Base-by-base conservation (phyloP, 1,140 invertebrate species). In the Pygmarrhopalites habei region DNA sequence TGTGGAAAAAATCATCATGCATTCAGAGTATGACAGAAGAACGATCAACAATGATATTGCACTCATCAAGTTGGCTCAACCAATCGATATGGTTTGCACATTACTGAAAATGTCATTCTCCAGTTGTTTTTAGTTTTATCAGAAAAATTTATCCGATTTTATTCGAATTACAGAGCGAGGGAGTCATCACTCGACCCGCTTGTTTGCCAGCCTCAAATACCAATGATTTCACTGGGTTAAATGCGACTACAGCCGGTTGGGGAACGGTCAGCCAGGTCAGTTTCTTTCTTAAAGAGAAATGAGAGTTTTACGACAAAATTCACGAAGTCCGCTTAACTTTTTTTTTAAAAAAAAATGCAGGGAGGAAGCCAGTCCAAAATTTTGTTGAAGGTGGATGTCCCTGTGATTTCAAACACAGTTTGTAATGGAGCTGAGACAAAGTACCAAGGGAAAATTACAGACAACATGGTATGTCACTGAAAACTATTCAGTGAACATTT, bases 181-280 rank as follows among this genome's bases (percentile, higher is more conserved):
- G n/a, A n/a, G n/a, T 41, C 39, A n/a, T 41, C 10, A 41, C 39
- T 10, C 39, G 10, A n/a, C n/a, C 39, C n/a, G n/a, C n/a, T n/a
- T n/a, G n/a, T n/a, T n/a, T n/a, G n/a, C n/a, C n/a, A n/a, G 35
- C 7, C 39, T 12, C 7, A 10, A 28, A 55, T 26, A 28, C 4
- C 4, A 12, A 12, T 23, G 15, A 7, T 32, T 65, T 65, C 46
- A 25, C 29, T 23, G 57, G 57, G 26, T 25, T 60, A 32, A 4
- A 25, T 12, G 63, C 57, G 4, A 60, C 57, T 43, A 56, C 46
- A 4, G 55, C 35, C n/a, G 63, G 63, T 7, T 90, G 88, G 87
- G 88, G 88, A 21, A 78, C 80, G n/a, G n/a, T n/a, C n/a, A n/a
- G n/a, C n/a, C n/a, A n/a, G n/a, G n/a, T n/a, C n/a, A n/a, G n/a